Evolutionary conservation across 2,888 invertebrate genomes (phyloP), one percentile per base, ranked within the genome.

Genomic region (Eueremaeus valkanovi): DNA sequence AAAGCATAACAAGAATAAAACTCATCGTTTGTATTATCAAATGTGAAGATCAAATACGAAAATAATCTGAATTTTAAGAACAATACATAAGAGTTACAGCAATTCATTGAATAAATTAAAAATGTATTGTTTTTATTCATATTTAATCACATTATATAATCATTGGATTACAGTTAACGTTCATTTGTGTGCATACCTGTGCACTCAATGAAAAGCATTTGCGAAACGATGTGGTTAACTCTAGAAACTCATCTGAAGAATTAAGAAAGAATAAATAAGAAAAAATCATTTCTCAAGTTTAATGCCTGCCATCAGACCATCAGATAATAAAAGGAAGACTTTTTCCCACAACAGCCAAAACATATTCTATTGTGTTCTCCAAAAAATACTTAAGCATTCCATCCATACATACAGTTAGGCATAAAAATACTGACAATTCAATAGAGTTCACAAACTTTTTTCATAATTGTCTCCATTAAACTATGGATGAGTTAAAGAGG

Each of bases 241-340:
- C 3, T 29, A 8, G 29, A 27, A 3, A 11, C 16, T 58, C 1
- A 29, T 31, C 21, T 3, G 11, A 66, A 66, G 24, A n/a, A 58
- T 16, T 58, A 18, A 40, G 21, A 18, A 9, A 51, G 5, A 51
- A 51, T n/a, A n/a, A n/a, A 21, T 51, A 55, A 27, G 24, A 55
- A 55, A 24, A 9, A 21, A 8, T 13, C 24, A 21, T 40, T 40
- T 40, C 66, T 21, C 36, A 63, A n/a, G 3, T 63, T 63, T 63
- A 66, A 66, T 66, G 66, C n/a, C n/a, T 33, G 8, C 36, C 66
- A 66, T 66, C 66, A 66, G 66, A 66, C 36, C 66, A 66, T 66
- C 66, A 66, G 66, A 66, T 66, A 66, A 66, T 40, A 40, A 58
- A 58, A 40, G 31, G n/a, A 13, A 18, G 33, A 18, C 40, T 63